Conservation (phyloP, 2,888 invertebrate species). For the Cephonodes hylas region DNA sequence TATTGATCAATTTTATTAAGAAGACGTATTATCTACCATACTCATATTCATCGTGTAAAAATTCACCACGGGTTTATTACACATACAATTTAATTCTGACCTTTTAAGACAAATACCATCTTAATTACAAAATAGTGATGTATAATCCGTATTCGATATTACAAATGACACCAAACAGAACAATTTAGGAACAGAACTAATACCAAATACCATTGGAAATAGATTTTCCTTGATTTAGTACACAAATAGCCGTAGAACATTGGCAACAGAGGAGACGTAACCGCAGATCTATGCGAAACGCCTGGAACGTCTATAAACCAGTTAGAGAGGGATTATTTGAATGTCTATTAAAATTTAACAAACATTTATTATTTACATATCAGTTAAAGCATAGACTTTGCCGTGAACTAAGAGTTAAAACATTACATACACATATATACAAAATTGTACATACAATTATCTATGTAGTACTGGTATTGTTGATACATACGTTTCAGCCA, state of each 20-base stretch:
- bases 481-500: no score
- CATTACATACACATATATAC: no score
- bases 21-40: no score
- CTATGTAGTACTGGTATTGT: no score
- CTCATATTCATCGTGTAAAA: no score
- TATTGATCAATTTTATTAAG: no score
- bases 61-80: no score
- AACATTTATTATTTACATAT: background rate
- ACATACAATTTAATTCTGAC: no score
- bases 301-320: background rate
- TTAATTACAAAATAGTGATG: background rate
- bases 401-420: no score
- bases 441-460: no score
- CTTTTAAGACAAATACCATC: background rate
- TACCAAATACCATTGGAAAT: constrained; percentile 1
- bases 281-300: background rate
- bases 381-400: no score
- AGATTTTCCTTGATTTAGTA: constrained; percentile 12
- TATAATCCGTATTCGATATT: background rate
- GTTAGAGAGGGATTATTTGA: background rate
- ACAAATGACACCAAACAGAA: background rate
- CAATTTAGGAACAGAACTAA: background rate
- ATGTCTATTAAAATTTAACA: background rate
- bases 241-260: background rate
- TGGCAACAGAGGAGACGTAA: background rate